A percentile compares a stretch with the other conserved stretches of the same genome.
These are phyloP conservation scores for Pachyrhynchus sulphureomaculatus DNA, from an alignment of 1,140 invertebrate genomes.

Conservation along the genomic window DNA sequence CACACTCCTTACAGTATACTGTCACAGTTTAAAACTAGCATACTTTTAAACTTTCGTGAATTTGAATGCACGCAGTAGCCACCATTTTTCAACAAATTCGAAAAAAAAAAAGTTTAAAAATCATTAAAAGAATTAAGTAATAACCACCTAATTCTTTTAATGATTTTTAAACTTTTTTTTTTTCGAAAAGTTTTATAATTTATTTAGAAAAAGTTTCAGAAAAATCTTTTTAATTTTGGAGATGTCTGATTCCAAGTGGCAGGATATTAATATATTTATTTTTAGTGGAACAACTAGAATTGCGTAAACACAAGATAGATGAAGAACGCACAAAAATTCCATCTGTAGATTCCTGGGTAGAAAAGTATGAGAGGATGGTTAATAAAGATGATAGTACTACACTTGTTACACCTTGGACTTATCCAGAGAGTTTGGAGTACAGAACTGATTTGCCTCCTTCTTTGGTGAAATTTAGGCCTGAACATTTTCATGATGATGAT, in stretches of 20 bases:
- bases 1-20: too few relatives aligned
- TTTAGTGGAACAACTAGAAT: constrained; percentile 47
- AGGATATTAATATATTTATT: constrained; percentile 13
- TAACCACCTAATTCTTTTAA: too few relatives aligned
- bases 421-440: constrained; percentile 54
- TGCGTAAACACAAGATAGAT: constrained; percentile 30
- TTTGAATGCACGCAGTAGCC: too few relatives aligned
- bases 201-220: neutral
- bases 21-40: too few relatives aligned
- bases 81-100: too few relatives aligned
- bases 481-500: constrained; percentile 54
- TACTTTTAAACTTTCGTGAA: too few relatives aligned
- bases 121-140: too few relatives aligned
- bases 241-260: too few relatives aligned
- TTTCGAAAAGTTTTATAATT: too few relatives aligned
- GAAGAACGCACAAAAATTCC: constrained; percentile 43
- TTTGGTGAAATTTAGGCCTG: constrained; percentile 56
- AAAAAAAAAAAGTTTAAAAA: too few relatives aligned
- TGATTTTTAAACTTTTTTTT: too few relatives aligned
- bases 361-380: constrained; percentile 50
- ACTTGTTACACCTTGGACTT: constrained; percentile 54
- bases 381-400: constrained; percentile 51
- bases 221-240: constrained; percentile 2
- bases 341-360: constrained; percentile 53
- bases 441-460: constrained; percentile 61